Evolutionary conservation across 1,140 invertebrate species (phyloP).

Genomic region (Hycleus phaleratus): DNA sequence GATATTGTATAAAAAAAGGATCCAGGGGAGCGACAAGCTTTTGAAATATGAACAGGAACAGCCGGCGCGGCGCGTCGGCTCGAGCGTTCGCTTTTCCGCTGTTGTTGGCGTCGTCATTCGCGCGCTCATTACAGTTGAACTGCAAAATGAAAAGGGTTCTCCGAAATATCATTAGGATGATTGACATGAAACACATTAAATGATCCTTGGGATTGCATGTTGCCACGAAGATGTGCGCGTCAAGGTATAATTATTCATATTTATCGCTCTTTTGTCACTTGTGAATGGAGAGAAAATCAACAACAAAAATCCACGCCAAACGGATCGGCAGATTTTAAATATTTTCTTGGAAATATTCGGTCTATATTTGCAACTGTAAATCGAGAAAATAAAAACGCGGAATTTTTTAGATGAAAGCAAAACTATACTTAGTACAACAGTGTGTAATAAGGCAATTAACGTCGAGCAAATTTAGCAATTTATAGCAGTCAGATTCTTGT

Average conservation of each 20-base stretch:
- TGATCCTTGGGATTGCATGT: constrained; percentile 36
- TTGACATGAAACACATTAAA: constrained; percentile 39
- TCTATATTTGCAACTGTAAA: too few species aligned
- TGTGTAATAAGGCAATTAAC: too few species aligned
- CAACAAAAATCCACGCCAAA: not conserved
- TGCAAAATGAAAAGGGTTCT: constrained; percentile 37
- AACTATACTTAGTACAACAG: too few species aligned
- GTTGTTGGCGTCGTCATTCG: constrained; percentile 16
- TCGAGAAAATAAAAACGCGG: too few species aligned
- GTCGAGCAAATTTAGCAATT: too few species aligned
- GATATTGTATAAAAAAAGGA: not conserved
- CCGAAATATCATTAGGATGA: constrained; percentile 39
- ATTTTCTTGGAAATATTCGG: too few species aligned
- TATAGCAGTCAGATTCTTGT: too few species aligned
- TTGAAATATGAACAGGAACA: constrained; percentile 24
- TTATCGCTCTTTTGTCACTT: constrained; percentile 26
- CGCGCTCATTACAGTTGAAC: constrained; percentile 25
- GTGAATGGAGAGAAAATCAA: not conserved
- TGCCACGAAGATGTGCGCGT: constrained; percentile 24
- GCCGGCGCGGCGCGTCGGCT: constrained; percentile 16
- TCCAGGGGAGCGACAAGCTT: not conserved
- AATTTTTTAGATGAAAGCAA: too few species aligned
- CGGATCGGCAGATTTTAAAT: not conserved
- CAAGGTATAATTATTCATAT: constrained; percentile 35
- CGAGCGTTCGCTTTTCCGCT: too few species aligned